Evolutionary conservation across 2,113 vertebrate genomes (phyloP).

Genomic region (Cromileptes altivelis): DNA sequence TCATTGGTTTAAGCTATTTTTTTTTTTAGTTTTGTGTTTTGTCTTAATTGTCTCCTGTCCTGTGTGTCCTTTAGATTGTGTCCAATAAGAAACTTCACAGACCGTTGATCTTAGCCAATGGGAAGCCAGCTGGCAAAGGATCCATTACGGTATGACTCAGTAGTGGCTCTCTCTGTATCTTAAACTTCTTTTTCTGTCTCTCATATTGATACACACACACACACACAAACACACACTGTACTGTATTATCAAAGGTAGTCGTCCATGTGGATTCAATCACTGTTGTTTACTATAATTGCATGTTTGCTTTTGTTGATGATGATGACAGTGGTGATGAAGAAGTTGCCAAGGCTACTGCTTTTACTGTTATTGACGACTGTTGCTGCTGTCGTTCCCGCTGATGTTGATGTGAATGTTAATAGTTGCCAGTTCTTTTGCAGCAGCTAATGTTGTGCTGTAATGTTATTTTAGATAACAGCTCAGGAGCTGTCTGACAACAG

Average conservation of each 20-base stretch:
- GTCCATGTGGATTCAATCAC: background rate
- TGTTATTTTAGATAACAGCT: constrained; percentile 90
- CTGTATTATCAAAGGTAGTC: background rate
- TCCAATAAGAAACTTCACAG: constrained; percentile 98
- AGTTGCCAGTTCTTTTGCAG: constrained; percentile 28
- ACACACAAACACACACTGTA: background rate
- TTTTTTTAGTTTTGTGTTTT: background rate
- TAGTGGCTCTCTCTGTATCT: background rate
- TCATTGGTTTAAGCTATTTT: background rate
- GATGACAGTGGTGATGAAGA: background rate
- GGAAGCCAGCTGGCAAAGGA: constrained; percentile 97
- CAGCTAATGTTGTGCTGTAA: constrained; percentile 41
- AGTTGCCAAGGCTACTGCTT: constrained; percentile 2
- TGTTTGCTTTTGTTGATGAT: background rate
- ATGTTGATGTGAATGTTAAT: constrained; percentile 14
- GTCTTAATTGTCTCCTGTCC: background rate
- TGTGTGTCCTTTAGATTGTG: constrained; percentile 88
- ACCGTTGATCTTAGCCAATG: constrained; percentile 92
- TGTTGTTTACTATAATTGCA: constrained; percentile 3
- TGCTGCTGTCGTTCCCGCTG: constrained; percentile 14
- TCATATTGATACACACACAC: background rate
- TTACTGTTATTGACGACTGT: background rate
- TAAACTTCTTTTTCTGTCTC: background rate
- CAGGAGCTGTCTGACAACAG: constrained; percentile 98
- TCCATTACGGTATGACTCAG: constrained; percentile 88